A percentile compares a stretch with the other conserved stretches of the same genome.
These are phyloP conservation scores for Sabatieria punctata DNA, from an alignment of 2,888 invertebrate species.

Conservation along the genomic window DNA sequence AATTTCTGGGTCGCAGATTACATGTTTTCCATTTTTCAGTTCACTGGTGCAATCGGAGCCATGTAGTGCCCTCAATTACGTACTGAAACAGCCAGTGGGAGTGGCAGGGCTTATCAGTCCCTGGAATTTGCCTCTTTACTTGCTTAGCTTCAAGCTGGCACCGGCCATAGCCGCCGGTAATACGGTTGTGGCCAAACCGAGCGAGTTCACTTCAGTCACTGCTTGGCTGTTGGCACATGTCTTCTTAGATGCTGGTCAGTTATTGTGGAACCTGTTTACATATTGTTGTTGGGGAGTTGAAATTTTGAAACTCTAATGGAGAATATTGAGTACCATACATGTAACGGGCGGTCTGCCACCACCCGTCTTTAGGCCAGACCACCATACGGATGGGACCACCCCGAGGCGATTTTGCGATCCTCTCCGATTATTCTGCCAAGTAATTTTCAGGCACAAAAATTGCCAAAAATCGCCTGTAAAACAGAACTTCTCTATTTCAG, in stretches of 20 bases:
- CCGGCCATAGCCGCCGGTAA: conserved; percentile 39
- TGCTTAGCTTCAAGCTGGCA: conserved; percentile 42
- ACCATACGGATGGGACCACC: no score
- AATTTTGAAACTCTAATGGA: no score
- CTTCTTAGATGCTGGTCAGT: conserved; percentile 37
- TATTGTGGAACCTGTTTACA: not conserved
- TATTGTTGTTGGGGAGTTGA: not conserved
- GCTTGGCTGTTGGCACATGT: conserved; percentile 39
- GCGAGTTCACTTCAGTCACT: conserved; percentile 42
- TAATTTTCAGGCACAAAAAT: no score
- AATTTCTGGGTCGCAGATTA: no score
- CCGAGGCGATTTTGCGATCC: no score
- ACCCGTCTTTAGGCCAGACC: no score
- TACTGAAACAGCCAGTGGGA: conserved; percentile 37
- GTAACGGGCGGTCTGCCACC: not conserved
- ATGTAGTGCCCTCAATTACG: conserved; percentile 36
- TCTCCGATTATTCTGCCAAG: no score
- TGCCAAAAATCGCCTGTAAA: no score
- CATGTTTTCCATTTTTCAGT: conserved; percentile 19
- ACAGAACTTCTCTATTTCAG: no score
- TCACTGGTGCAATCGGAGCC: conserved; percentile 18
- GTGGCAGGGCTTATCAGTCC: conserved; percentile 42
- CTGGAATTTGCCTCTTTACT: conserved; percentile 43
- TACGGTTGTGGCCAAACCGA: conserved; percentile 43
- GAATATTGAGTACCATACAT: no score